Conservation (phyloP, 2,888 invertebrate genomes). For the Tetragonisca angustula region DNA sequence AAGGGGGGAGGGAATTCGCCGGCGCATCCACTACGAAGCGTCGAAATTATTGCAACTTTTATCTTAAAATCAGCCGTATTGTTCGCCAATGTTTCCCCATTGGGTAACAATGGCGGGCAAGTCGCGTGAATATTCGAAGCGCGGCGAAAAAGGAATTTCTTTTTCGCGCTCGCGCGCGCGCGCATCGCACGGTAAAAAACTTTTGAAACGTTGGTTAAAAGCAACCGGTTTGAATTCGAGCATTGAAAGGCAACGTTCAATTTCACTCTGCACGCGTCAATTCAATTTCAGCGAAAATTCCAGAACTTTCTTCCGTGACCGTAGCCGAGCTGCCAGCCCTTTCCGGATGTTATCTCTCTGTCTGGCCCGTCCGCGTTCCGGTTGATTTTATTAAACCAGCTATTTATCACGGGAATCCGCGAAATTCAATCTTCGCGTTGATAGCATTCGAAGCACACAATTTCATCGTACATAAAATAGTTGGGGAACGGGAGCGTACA, state of each 20-base stretch:
- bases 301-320: conserved; percentile 25
- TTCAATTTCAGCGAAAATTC: conserved; percentile 15
- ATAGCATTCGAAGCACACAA: not conserved
- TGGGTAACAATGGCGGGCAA: not conserved
- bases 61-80: conserved; percentile 3
- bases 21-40: conserved; percentile 3
- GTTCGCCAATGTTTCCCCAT: not conserved
- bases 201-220: not conserved
- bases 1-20: conserved; percentile 9
- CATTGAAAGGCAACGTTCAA: conserved; percentile 19
- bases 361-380: not conserved
- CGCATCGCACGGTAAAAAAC: not conserved
- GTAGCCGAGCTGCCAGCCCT: not conserved
- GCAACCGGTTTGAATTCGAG: not conserved
- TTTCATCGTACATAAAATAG: conserved; percentile 6
- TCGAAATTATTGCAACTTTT: conserved; percentile 25
- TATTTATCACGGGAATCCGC: conserved; percentile 42
- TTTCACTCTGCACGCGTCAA: conserved; percentile 35
- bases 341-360: conserved; percentile 17
- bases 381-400: conserved; percentile 34
- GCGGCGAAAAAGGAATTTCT: not conserved
- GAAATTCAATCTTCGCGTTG: conserved; percentile 28
- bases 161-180: too few relatives aligned
- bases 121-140: not conserved
- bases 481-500: not conserved